phyloP scores from a whole-genome alignment of 1,140 invertebrate species.

The Trypoxylus dichotomus region DNA sequence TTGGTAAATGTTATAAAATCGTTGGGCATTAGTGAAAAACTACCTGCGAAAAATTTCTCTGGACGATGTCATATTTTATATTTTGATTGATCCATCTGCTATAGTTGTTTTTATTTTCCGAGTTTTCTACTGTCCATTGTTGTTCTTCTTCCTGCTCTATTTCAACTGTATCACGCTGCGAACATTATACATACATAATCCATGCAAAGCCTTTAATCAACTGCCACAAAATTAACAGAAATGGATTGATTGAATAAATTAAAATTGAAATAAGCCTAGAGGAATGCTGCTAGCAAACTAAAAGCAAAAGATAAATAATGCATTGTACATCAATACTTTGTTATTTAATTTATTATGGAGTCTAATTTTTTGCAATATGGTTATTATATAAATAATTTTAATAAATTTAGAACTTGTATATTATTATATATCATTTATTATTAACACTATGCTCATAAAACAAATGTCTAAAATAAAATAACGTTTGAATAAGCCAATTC shows the following conservation, averaged over 20 bases:
- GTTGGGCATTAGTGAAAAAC: conserved; percentile 24
- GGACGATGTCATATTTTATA: conserved; percentile 53
- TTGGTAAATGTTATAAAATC: neutral
- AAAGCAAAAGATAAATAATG: no score
- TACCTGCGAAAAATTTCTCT: conserved; percentile 52
- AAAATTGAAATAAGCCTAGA: neutral
- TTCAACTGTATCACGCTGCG: conserved; percentile 30
- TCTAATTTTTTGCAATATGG: no score
- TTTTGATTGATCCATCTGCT: conserved; percentile 49
- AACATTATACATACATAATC: conserved; percentile 20
- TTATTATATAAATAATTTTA: no score
- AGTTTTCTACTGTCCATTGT: conserved; percentile 34
- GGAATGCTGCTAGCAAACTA: no score
- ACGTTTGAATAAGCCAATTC: no score
- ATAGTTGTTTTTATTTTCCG: conserved; percentile 39
- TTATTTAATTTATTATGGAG: no score
- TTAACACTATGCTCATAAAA: no score
- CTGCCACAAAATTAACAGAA: neutral
- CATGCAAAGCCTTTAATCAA: conserved; percentile 17
- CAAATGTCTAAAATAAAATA: no score
- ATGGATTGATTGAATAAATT: neutral
- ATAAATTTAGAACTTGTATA: no score
- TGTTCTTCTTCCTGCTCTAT: conserved; percentile 36
- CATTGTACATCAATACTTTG: no score
- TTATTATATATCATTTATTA: no score